Percentiles rank a stretch among this genome's conserved stretches.
phyloP scores from a whole-genome alignment of 1,140 invertebrate species.

The Scaptomyza montana region DNA sequence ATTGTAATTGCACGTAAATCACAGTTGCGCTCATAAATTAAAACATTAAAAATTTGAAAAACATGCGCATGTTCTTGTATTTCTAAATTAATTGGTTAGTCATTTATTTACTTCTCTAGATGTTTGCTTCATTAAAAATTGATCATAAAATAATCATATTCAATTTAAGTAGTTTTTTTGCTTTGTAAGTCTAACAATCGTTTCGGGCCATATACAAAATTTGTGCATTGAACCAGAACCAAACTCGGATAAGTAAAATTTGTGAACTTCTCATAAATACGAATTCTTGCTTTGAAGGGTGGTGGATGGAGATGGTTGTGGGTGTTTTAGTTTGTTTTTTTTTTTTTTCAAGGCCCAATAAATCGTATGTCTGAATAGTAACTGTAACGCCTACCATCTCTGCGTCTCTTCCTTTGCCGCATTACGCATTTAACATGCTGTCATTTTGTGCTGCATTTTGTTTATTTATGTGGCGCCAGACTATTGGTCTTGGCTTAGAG shows the following conservation, averaged over 20 bases:
- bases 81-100: conserved; percentile 32
- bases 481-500: conserved; percentile 39
- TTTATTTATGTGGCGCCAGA: conserved; percentile 77
- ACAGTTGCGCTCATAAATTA: conserved; percentile 39
- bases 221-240: conserved; percentile 68
- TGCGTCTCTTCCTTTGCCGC: conserved; percentile 14
- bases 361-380: conserved; percentile 32
- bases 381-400: conserved; percentile 7
- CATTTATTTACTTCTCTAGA: conserved; percentile 27
- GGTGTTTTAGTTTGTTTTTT: conserved; percentile 39
- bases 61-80: conserved; percentile 36
- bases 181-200: conserved; percentile 12
- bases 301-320: not conserved
- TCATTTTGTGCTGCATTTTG: conserved; percentile 66
- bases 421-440: conserved; percentile 69
- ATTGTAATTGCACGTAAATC: conserved; percentile 35
- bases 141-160: conserved; percentile 32
- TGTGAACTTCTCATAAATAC: conserved; percentile 11
- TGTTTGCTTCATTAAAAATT: conserved; percentile 35
- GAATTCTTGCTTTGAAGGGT: conserved; percentile 15
- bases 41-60: conserved; percentile 35
- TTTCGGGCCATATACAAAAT: conserved; percentile 11
- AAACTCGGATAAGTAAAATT: conserved; percentile 27
- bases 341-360: conserved; percentile 48
- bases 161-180: conserved; percentile 13